Evolutionary conservation across 2,888 invertebrate genomes (phyloP), one percentile per base, ranked within the genome.

Genomic region (Stictocephala bisonia): DNA sequence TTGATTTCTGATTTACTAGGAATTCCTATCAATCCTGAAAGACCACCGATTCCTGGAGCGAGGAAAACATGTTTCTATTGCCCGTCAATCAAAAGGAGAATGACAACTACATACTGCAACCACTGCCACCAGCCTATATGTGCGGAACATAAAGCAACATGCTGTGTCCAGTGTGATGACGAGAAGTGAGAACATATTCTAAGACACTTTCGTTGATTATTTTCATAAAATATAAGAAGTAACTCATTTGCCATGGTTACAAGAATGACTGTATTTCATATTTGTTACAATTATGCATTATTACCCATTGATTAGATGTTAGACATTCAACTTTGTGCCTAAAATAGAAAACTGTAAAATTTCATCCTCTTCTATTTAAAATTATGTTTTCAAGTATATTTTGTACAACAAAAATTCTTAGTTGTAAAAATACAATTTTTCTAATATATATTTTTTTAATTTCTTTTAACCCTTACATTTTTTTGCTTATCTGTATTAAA

Each of bases 161-260:
- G 64, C 51, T 66, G 64, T 24, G 20, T 66, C 31, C 29, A 66
- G 22, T 72, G 72, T 66, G 66, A 72, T 51, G 29, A 50, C 26
- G 29, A 35, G 58, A 71, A 35, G 18, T 35, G 31, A 27, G 44
- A n/a, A n/a, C n/a, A n/a, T n/a, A n/a, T 26, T 26, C 40, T 18
- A 50, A 26, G 31, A 68, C 24, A 68, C 27, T 48, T 50, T 50
- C 18, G 11, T 24, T 44, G 3, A 44, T 44, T 13, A 44, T 44
- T 44, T 44, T n/a, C n/a, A n/a, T n/a, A n/a, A n/a, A n/a, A n/a
- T n/a, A n/a, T 44, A 44, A 6, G 3, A 44, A 6, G 18, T 44
- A 44, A 6, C 13, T 44, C 13, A 44, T 44, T 44, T 13, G 18
- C 3, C 3, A 6, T 6, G n/a, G 3, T 7, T 44, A 44, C n/a